Evolutionary conservation across 37 sponge, comb jelly and placozoan genomes (phyloP), one percentile per base, ranked within the genome.

Genomic region (Bolinopsis microptera): DNA sequence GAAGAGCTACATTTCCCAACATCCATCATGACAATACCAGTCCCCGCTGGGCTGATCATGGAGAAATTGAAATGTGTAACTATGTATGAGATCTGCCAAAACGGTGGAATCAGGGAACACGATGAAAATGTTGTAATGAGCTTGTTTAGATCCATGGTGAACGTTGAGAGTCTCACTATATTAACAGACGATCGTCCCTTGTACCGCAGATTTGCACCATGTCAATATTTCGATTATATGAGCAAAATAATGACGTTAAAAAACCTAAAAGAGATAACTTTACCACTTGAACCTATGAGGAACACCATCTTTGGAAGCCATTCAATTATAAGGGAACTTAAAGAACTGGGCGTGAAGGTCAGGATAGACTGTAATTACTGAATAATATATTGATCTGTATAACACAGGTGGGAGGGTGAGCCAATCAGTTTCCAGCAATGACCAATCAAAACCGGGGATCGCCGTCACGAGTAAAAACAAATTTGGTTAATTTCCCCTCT

Each of bases 31-130:
- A n/a, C 13, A 24, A 3, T n/a, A 30, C 22, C 26, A n/a, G 18
- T 72, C 3, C 74, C 74, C 3, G 5, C 74, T 23, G 74, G 26
- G 18, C 74, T 72, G 74, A 72, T 72, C 74, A 72, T 72, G 74
- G 18, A 72, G 18, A 72, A 72, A n/a, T 72, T 72, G 31, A 8
- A n/a, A n/a, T 72, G 22, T 72, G 74, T 72, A 8, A 72, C 74
- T 28, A n/a, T 72, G 26, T 72, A 72, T 21, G 74, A 72, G 18
- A 9, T 72, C 25, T 72, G 18, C 74, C 26, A 30, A 28, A 8
- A n/a, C 31, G 74, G 74, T 5, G 31, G 2, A 8, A 72, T 72
- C 5, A 9, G 3, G 3, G 31, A 9, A 30, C 74, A 72, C 74
- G 74, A 72, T 21, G 31, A 24, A 23, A n/a, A 28, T 21, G 74